These are phyloP conservation scores for Gallirallus australis DNA, from an alignment of 2,797 vertebrate genomes.

Conservation along the genomic window DNA sequence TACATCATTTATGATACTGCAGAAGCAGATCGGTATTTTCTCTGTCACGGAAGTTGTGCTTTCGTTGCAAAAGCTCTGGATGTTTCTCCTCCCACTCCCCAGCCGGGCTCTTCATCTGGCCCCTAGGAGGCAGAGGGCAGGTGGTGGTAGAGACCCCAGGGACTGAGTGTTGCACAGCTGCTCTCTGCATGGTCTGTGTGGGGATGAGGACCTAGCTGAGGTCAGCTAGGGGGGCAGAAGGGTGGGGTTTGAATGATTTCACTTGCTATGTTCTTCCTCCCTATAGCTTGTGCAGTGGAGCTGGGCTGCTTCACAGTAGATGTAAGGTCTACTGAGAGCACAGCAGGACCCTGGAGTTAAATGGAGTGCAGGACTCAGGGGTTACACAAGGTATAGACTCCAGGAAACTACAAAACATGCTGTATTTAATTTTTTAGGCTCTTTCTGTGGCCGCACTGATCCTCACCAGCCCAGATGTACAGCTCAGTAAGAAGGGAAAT, in stretches of 20 bases:
- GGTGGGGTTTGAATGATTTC: background rate
- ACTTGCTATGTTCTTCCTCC: background rate
- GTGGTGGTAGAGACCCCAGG: background rate
- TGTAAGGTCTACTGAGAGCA: background rate
- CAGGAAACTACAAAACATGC: background rate
- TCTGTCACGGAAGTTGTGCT: background rate
- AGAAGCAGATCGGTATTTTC: background rate
- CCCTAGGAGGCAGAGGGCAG: fast-evolving
- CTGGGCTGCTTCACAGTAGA: background rate
- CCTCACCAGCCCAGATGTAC: background rate
- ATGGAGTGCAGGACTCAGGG: background rate
- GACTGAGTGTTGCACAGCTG: fast-evolving
- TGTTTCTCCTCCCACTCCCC: fast-evolving
- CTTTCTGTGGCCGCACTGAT: background rate
- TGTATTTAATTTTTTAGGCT: background rate
- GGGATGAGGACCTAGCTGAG: fast-evolving
- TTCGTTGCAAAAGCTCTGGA: background rate
- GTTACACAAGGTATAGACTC: fast-evolving
- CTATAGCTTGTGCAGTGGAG: background rate
- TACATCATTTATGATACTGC: background rate
- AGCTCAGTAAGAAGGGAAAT: background rate
- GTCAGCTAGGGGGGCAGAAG: fast-evolving
- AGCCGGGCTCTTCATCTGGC: background rate
- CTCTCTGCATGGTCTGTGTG: fast-evolving
- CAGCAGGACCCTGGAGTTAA: background rate